Evolutionary conservation across 2,888 invertebrate species (phyloP), one percentile per base, ranked within the genome.

Genomic region (Dendrolimus pini): DNA sequence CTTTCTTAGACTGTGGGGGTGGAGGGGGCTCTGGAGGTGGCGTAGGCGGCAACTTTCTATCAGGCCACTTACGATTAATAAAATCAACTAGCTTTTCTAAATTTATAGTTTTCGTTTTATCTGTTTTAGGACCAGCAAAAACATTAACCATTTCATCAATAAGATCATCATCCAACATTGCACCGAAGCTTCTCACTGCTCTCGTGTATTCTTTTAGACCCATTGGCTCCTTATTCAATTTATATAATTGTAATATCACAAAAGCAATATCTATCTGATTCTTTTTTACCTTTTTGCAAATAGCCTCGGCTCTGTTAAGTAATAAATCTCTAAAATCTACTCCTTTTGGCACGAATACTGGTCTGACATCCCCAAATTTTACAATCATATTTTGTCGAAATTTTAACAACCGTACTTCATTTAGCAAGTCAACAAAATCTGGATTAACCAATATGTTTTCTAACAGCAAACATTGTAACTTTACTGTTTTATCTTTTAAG

Each of bases 31-130:
- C 72, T 7, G 75, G 72, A 0, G 75, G 75, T 0, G 77, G 77
- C 0, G 78, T 77, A 0, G 72, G 73, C 1, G 81, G 78, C 52
- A 80, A 61, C 55, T 74, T 66, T 47, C 72, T 72, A 0, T 78
- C 75, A 2, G 83, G 82, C 82, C 82, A 82, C 55, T 77, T 66
- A 3, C 82, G 66, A 12, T 66, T 60, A 10, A 80, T 69, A 54
- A 72, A 82, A 7, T 82, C 82, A 13, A 71, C 69, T 18, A 83
- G 56, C 3, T 58, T 54, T 1, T 56, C 58, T 52, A 82, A 60
- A 57, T 78, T 63, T 1, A 82, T 62, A 1, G 65, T 67, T 56
- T 65, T 73, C 0, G 59, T 52, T 41, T 76, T 75, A 7, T 62
- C 62, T 1, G 66, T 61, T 54, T 62, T 65, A 2, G 74, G 68